Percentiles rank a stretch among this genome's conserved stretches.
These are phyloP conservation scores for Brachyptera putata DNA, from an alignment of 2,888 invertebrate genomes.

Conservation along the genomic window DNA sequence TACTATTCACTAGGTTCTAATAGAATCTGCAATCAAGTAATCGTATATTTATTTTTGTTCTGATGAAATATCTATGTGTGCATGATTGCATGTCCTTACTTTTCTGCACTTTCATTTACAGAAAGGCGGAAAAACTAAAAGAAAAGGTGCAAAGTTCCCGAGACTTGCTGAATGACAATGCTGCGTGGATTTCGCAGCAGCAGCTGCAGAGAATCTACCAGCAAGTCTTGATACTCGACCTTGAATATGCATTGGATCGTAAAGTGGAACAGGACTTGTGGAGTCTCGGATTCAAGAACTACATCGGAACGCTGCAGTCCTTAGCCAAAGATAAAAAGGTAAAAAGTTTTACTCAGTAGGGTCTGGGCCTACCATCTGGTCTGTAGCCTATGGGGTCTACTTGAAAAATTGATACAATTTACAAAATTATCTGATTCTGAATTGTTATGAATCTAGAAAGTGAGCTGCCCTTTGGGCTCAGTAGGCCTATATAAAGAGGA, in stretches of 20 bases:
- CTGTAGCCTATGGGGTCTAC: no score
- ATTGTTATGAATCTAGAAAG: no score
- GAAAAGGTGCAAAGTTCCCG: slow-evolving; percentile 61
- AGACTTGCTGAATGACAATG: slow-evolving; percentile 49
- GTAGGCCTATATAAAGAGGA: no score
- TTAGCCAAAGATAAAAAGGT: slow-evolving; percentile 77
- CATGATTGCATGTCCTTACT: no score
- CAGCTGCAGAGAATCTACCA: slow-evolving; percentile 60
- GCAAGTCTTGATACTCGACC: slow-evolving; percentile 70
- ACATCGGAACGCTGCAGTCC: slow-evolving; percentile 72
- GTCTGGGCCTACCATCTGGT: no score
- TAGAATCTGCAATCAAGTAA: no score
- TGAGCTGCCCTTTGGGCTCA: no score
- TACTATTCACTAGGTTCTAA: no score
- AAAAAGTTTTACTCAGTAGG: no score
- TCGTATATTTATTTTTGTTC: no score
- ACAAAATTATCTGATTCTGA: neutral
- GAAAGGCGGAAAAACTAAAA: slow-evolving; percentile 72
- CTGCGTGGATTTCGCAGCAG: slow-evolving; percentile 50
- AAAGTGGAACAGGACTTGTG: slow-evolving; percentile 87
- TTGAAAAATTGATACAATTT: neutral
- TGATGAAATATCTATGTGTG: no score
- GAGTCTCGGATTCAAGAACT: slow-evolving; percentile 85
- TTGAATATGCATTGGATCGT: slow-evolving; percentile 82
- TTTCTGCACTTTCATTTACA: no score